Evolutionary conservation across 1,140 invertebrate species (phyloP).

Genomic region (Littorina saxatilis): DNA sequence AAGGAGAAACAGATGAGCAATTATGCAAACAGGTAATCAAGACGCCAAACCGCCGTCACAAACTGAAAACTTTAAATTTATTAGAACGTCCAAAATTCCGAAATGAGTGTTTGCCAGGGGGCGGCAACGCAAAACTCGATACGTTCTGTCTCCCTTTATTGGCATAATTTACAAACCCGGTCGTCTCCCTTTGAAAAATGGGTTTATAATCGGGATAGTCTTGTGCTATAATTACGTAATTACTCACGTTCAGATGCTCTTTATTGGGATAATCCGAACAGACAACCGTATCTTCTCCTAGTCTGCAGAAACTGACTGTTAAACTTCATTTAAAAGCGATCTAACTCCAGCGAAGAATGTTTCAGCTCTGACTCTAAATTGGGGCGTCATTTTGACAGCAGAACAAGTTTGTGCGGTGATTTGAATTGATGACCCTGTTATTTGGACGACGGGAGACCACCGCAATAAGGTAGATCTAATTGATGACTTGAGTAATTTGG

Average conservation of each 20-base stretch:
- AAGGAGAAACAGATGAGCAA: conserved; percentile 31
- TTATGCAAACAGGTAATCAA: conserved; percentile 33
- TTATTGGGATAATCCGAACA: conserved; percentile 19
- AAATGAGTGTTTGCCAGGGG: not conserved
- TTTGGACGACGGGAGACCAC: not conserved
- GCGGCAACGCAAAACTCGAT: not conserved
- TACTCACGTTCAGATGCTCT: not conserved
- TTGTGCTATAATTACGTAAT: conserved; percentile 7
- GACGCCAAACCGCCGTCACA: not conserved
- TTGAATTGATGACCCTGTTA: conserved; percentile 13
- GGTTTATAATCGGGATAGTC: conserved; percentile 19
- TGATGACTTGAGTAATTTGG: conserved; percentile 13
- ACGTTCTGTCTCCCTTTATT: conserved; percentile 22
- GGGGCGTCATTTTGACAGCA: conserved; percentile 3
- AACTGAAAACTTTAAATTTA: conserved; percentile 11
- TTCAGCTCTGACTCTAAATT: not conserved
- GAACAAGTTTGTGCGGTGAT: not conserved
- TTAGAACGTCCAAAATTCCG: conserved; percentile 21
- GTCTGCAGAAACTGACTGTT: not conserved
- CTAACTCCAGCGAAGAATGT: not conserved
- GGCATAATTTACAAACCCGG: not conserved
- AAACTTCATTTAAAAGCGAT: conserved; percentile 25
- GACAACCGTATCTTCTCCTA: conserved; percentile 12
- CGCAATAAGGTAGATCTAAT: not conserved
- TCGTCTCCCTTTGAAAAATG: conserved; percentile 13